Conservation (phyloP, 2,113 vertebrate species). For the Callopanchax toddi region DNA sequence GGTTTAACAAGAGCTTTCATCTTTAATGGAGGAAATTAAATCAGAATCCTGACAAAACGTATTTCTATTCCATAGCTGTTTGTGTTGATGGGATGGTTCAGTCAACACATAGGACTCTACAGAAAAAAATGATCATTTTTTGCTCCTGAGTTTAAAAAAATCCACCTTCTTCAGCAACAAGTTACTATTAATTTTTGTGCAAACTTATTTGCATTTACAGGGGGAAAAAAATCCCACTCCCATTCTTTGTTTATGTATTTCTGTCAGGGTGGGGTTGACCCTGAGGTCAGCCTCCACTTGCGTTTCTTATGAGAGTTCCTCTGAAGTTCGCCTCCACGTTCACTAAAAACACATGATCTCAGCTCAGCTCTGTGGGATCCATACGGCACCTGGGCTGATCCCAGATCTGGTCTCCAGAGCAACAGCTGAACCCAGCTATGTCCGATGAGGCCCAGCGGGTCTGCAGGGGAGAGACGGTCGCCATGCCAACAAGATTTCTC, state of each 20-base stretch:
- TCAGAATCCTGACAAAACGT: too few relatives aligned
- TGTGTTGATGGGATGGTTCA: too few relatives aligned
- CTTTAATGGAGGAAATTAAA: too few relatives aligned
- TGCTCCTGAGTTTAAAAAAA: too few relatives aligned
- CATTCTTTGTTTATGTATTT: conserved; percentile 14
- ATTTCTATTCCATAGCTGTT: too few relatives aligned
- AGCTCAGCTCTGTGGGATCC: conserved; percentile 14
- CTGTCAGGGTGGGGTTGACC: conserved; percentile 12
- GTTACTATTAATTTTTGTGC: too few relatives aligned
- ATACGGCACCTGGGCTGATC: conserved; percentile 12
- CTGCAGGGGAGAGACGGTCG: conserved; percentile 55
- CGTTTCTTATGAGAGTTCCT: conserved; percentile 12
- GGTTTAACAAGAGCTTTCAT: too few relatives aligned
- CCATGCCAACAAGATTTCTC: conserved; percentile 53
- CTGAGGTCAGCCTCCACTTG: conserved; percentile 27
- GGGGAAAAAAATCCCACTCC: too few relatives aligned
- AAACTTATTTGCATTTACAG: too few relatives aligned
- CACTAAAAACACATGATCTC: conserved; percentile 28
- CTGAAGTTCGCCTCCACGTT: conserved; percentile 12
- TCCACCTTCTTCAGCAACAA: too few relatives aligned
- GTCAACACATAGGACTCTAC: too few relatives aligned
- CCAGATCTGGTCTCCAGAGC: conserved; percentile 46
- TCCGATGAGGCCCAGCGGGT: conserved; percentile 30
- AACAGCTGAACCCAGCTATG: conserved; percentile 53
- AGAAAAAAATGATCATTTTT: too few relatives aligned